phyloP scores from a whole-genome alignment of 2,888 invertebrate species.

The Caenorhabditis japonica region DNA sequence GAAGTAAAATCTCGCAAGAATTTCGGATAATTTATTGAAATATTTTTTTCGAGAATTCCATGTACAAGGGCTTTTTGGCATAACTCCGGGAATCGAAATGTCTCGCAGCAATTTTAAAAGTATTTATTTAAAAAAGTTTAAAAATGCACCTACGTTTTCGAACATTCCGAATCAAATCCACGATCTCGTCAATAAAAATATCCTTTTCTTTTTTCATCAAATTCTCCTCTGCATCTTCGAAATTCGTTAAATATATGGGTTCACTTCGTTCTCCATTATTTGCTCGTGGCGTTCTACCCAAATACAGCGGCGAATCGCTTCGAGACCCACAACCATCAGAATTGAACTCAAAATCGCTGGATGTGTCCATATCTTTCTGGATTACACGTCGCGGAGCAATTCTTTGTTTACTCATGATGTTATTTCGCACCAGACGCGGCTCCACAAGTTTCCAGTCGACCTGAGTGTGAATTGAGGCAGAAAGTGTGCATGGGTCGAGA shows the following conservation, averaged over 20 bases:
- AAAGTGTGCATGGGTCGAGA: constrained; percentile 24
- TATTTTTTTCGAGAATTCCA: no score
- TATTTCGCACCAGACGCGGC: not conserved
- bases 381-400: not conserved
- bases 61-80: no score
- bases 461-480: not conserved
- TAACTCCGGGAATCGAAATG: no score
- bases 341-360: not conserved
- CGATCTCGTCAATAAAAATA: constrained; percentile 28
- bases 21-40: no score
- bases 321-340: constrained; percentile 6
- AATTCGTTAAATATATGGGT: not conserved
- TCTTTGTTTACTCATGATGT: not conserved
- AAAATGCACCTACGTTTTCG: constrained; percentile 25
- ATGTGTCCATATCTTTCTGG: not conserved
- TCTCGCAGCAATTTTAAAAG: no score
- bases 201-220: constrained; percentile 15
- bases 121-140: not conserved
- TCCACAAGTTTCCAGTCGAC: constrained; percentile 32
- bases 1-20: not conserved
- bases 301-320: not conserved
- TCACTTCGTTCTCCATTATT: not conserved
- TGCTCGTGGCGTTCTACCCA: not conserved
- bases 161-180: constrained; percentile 27
- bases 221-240: constrained; percentile 5